A percentile compares a stretch with the other conserved stretches of the same genome.
phyloP scores from a whole-genome alignment of 2,113 vertebrate genomes.

The Etheostoma spectabile region DNA sequence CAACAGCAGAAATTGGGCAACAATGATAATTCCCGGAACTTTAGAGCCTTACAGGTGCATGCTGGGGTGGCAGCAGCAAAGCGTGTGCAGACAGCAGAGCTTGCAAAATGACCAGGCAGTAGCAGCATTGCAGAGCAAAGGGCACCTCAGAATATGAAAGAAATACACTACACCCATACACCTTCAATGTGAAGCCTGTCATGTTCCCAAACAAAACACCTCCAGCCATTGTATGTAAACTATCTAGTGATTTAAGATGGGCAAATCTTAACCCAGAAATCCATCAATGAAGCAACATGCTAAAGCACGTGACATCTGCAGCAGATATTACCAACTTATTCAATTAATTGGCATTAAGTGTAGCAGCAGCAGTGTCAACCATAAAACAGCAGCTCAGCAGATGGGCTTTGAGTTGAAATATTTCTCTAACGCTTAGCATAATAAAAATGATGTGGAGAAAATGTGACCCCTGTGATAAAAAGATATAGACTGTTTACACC shows the following conservation, averaged over 20 bases:
- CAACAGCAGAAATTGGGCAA: not conserved
- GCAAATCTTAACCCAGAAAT: not conserved
- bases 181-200: not conserved
- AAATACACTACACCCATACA: not conserved
- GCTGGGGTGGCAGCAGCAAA: not conserved
- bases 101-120: not conserved
- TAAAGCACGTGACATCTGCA: not conserved
- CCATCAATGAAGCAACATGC: not conserved
- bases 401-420: not conserved
- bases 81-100: not conserved
- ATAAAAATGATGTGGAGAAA: not conserved
- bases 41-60: conserved; percentile 1
- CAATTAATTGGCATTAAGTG: not conserved
- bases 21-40: not conserved
- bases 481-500: not conserved
- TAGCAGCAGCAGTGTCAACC: not conserved
- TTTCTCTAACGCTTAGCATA: not conserved
- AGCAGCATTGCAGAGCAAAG: not conserved
- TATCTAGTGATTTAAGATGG: not conserved
- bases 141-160: not conserved
- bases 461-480: not conserved
- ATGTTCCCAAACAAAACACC: not conserved
- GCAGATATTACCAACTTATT: not conserved
- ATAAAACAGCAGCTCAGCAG: not conserved
- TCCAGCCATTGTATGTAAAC: not conserved